Conservation (phyloP, 2,113 vertebrate genomes). For the Amphiprion percula region DNA sequence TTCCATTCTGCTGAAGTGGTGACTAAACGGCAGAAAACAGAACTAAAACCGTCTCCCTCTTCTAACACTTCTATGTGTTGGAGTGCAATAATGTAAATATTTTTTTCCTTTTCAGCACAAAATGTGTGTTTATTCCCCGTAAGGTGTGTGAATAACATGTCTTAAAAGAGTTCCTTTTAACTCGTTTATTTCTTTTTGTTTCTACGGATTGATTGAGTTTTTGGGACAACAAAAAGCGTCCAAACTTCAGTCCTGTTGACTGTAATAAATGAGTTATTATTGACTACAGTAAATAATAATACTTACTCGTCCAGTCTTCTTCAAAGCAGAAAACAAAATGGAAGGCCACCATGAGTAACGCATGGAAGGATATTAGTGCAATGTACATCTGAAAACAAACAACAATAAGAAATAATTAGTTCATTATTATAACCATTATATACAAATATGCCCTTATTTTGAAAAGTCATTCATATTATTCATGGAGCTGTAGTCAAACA, state of each 20-base stretch:
- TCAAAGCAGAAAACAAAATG: constrained; percentile 98
- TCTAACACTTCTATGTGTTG: constrained; percentile 33
- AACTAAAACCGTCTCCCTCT: constrained; percentile 1
- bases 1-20: neutral
- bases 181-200: constrained; percentile 44
- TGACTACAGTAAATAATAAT: neutral
- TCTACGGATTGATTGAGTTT: neutral
- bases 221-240: too few species aligned
- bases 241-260: neutral
- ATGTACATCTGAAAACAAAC: constrained; percentile 95
- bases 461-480: neutral
- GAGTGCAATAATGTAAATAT: constrained; percentile 69
- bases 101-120: constrained; percentile 40
- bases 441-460: neutral
- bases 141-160: constrained; percentile 38
- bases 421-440: neutral
- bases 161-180: neutral
- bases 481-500: too few species aligned
- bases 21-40: too few species aligned
- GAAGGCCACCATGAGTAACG: constrained; percentile 94
- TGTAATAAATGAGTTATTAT: too few species aligned
- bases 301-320: constrained; percentile 98
- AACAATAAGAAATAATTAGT: neutral
- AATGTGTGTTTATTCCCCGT: constrained; percentile 46
- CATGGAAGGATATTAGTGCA: constrained; percentile 95